Evolutionary conservation across 2,113 vertebrate genomes (phyloP), one percentile per base, ranked within the genome.

Genomic region (Lampris incognitus): DNA sequence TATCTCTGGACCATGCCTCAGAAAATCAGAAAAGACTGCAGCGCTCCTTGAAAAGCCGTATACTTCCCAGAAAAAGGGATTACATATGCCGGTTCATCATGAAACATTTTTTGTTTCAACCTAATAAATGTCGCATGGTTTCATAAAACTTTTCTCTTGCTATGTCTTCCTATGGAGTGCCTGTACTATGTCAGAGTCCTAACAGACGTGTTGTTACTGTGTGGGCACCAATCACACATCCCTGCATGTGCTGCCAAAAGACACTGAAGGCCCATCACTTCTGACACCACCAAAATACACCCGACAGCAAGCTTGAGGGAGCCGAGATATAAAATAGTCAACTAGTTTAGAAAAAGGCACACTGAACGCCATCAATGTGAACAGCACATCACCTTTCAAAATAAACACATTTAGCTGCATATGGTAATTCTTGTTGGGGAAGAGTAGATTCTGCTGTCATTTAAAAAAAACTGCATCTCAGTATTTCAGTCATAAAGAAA

Each of bases 221-320:
- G 70, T 73, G 61, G 74, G 76, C 3, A 36, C n/a, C 59, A 11
- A 67, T 87, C 69, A 82, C 82, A 63, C 72, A 48, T 75, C 38
- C 48, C 50, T 42, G 56, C 37, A 58, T 40, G 57, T 72, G 38
- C 65, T 11, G 48, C 11, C 39, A 40, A 68, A 37, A n/a, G 41
- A 60, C 71, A 55, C 1, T 24, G 36, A 66, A 5, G n/a, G 52
- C 10, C 52, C 46, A 40, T 76, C 71, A 11, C 48, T 65, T 69
- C 48, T 76, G 58, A 68, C 60, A 56, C 75, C 61, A 54, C 2
- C 58, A 65, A 63, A 74, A 54, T 40, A 41, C 40, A 56, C 50
- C 60, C 51, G 11, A n/a, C 64, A 64, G 68, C 11, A 66, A 66
- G 54, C 48, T 61, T 49, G 7, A 77, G 39, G 64, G 72, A 5